These are phyloP conservation scores for Netelia melanura DNA, from an alignment of 2,888 invertebrate genomes.

Conservation along the genomic window DNA sequence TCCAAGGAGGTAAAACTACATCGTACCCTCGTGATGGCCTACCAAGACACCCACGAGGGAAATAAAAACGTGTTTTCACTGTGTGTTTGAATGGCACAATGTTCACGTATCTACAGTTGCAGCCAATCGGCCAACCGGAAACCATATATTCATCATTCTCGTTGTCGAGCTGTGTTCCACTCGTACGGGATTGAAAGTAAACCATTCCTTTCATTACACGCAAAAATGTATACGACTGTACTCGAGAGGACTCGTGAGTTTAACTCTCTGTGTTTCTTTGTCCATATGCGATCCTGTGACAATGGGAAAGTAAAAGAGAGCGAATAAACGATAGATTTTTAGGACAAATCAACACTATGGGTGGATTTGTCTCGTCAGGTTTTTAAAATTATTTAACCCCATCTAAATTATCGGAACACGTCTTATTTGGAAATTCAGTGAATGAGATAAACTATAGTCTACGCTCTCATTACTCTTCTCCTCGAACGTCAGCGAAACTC, in stretches of 20 bases:
- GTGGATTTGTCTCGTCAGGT: neutral
- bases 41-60: constrained; percentile 55
- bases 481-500: neutral
- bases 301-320: constrained; percentile 12
- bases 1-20: constrained; percentile 57
- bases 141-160: constrained; percentile 52
- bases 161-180: constrained; percentile 31
- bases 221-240: constrained; percentile 63
- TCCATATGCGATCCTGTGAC: neutral
- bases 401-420: neutral
- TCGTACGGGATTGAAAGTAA: constrained; percentile 71
- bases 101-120: constrained; percentile 20
- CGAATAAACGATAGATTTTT: constrained; percentile 29
- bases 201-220: constrained; percentile 69
- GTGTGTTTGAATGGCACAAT: constrained; percentile 17
- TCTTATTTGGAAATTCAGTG: neutral
- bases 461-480: neutral
- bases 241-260: constrained; percentile 5
- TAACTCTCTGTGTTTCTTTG: neutral
- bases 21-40: constrained; percentile 41
- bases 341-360: neutral
- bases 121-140: constrained; percentile 27
- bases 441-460: constrained; percentile 6
- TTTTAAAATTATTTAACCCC: neutral
- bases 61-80: constrained; percentile 55